Evolutionary conservation across 2,888 invertebrate species (phyloP), one percentile per base, ranked within the genome.

Genomic region (Seira ritae): DNA sequence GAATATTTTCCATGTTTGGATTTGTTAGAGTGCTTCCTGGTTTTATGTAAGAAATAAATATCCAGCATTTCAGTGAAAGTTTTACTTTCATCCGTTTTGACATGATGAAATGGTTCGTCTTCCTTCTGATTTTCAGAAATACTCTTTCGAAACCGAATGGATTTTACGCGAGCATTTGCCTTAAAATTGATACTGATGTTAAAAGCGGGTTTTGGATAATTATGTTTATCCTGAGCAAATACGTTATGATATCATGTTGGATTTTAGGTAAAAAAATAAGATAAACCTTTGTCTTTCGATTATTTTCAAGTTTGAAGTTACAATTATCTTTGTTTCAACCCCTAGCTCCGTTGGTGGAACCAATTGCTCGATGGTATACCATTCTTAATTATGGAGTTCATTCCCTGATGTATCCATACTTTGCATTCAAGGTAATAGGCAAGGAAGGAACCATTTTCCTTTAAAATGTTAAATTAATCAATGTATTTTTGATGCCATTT

Each of bases 91-190:
- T n/a, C n/a, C n/a, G n/a, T n/a, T n/a, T n/a, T n/a, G n/a, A n/a
- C n/a, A n/a, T n/a, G n/a, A n/a, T n/a, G n/a, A n/a, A n/a, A n/a
- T n/a, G n/a, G n/a, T n/a, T n/a, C n/a, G n/a, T n/a, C n/a, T n/a
- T n/a, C n/a, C n/a, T n/a, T n/a, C n/a, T n/a, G n/a, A n/a, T n/a
- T n/a, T n/a, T n/a, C n/a, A n/a, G 96, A 75, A 95, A 96, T 91
- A 96, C 96, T 75, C 92, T 98, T 85, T 93, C 94, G 1, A 20
- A 68, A 89, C 95, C 96, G 91, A 95, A 97, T 91, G 83, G 83
- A 84, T 93, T 98, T 89, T 96, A 96, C 91, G 96, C 98, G 92
- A 98, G 98, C 80, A 95, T 98, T 89, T 99, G 99, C 92, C 95
- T 96, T 91, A 96, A 97, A 89, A 3, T 50, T 50, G 3, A 50